Evolutionary conservation across 2,888 invertebrate genomes (phyloP).

Genomic region (Pollenia labialis): DNA sequence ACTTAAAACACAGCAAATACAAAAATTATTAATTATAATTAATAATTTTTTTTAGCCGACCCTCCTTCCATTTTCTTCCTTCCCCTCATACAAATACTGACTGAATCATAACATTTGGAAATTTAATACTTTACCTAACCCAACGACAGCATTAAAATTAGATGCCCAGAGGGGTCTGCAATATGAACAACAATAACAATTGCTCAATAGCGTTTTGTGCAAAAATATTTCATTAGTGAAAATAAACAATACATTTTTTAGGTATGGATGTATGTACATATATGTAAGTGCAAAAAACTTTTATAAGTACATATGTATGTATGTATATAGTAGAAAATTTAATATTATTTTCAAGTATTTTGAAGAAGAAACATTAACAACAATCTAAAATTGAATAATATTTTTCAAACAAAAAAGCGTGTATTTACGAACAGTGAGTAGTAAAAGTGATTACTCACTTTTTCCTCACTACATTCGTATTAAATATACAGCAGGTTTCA

Average conservation of each 20-base stretch:
- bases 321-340: neutral
- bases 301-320: neutral
- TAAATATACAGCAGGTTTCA: neutral
- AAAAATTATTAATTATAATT: constrained; percentile 6
- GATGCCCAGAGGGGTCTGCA: constrained; percentile 23
- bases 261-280: neutral
- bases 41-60: constrained; percentile 4
- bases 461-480: neutral
- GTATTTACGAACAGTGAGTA: neutral
- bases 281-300: neutral
- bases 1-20: neutral
- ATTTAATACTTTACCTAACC: constrained; percentile 52
- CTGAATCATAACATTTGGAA: constrained; percentile 32
- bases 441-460: constrained; percentile 13
- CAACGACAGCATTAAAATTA: constrained; percentile 20
- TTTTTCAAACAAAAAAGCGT: neutral
- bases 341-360: neutral
- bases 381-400: constrained; percentile 28
- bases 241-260: constrained; percentile 20
- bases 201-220: constrained; percentile 52
- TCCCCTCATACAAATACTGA: constrained; percentile 5
- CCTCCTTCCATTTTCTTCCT: neutral
- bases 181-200: constrained; percentile 26
- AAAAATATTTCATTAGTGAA: constrained; percentile 47
- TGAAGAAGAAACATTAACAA: constrained; percentile 1